Percentiles rank a stretch among this genome's conserved stretches.
phyloP scores from a whole-genome alignment of 2,888 invertebrate species.

The Metellina segmentata region DNA sequence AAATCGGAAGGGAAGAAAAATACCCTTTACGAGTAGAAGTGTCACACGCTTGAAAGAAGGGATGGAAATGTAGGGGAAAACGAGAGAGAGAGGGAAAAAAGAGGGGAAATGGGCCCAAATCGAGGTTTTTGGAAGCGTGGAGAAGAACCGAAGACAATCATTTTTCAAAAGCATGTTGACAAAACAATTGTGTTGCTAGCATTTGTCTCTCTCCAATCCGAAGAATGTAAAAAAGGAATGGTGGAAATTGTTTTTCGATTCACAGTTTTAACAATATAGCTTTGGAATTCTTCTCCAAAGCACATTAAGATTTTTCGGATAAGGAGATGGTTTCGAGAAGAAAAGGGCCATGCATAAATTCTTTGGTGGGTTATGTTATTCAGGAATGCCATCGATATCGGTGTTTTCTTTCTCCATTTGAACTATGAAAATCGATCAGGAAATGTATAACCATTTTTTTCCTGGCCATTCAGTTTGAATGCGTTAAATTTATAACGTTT shows the following conservation, averaged over 20 bases:
- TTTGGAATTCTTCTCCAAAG: neutral
- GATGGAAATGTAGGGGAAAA: conserved; percentile 55
- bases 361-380: neutral
- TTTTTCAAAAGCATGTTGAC: conserved; percentile 66
- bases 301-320: neutral
- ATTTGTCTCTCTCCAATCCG: conserved; percentile 37
- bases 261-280: conserved; percentile 31
- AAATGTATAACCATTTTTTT: neutral
- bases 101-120: conserved; percentile 23
- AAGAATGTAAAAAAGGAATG: neutral
- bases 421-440: neutral
- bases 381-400: neutral
- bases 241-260: conserved; percentile 54
- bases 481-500: neutral
- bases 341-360: conserved; percentile 1
- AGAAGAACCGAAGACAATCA: conserved; percentile 34
- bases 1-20: conserved; percentile 42
- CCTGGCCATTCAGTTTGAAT: neutral
- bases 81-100: conserved; percentile 4
- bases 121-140: conserved; percentile 47
- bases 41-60: conserved; percentile 50
- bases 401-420: neutral
- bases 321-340: neutral
- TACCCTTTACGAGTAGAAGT: conserved; percentile 33
- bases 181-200: conserved; percentile 60